These are phyloP conservation scores for Dasypus novemcinctus DNA, from an alignment of 2,113 vertebrate species.

Conservation along the genomic window DNA sequence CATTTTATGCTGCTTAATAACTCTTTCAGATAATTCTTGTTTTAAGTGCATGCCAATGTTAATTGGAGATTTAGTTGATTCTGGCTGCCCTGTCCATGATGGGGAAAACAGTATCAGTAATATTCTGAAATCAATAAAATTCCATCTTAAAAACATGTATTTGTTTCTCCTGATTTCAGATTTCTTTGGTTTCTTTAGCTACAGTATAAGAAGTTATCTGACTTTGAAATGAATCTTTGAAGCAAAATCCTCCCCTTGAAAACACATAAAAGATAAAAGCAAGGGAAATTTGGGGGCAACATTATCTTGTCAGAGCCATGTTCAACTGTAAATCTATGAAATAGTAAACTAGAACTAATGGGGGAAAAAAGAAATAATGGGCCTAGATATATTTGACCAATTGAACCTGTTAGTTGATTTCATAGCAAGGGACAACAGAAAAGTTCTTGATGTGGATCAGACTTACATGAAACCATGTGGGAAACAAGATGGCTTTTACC, in stretches of 20 bases:
- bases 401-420: neutral
- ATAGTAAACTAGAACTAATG: neutral
- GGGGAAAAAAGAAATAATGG: neutral
- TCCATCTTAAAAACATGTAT: slow-evolving; percentile 47
- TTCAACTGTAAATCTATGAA: slow-evolving; percentile 7
- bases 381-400: neutral
- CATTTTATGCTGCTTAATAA: slow-evolving; percentile 67
- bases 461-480: slow-evolving; percentile 46
- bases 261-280: slow-evolving; percentile 18
- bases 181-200: slow-evolving; percentile 24
- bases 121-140: slow-evolving; percentile 29
- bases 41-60: slow-evolving; percentile 67
- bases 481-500: slow-evolving; percentile 46
- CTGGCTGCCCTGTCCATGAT: neutral
- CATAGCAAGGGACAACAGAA: slow-evolving; percentile 21
- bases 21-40: slow-evolving; percentile 64
- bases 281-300: neutral
- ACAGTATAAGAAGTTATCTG: slow-evolving; percentile 43
- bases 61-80: slow-evolving; percentile 73
- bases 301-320: neutral
- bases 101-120: slow-evolving; percentile 30
- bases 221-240: slow-evolving; percentile 45
- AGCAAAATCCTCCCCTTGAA: slow-evolving; percentile 56
- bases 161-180: neutral
- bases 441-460: neutral